Percentiles rank a stretch among this genome's conserved stretches.
phyloP scores from a whole-genome alignment of 2,888 invertebrate species.

The Netelia fuscicornis region DNA sequence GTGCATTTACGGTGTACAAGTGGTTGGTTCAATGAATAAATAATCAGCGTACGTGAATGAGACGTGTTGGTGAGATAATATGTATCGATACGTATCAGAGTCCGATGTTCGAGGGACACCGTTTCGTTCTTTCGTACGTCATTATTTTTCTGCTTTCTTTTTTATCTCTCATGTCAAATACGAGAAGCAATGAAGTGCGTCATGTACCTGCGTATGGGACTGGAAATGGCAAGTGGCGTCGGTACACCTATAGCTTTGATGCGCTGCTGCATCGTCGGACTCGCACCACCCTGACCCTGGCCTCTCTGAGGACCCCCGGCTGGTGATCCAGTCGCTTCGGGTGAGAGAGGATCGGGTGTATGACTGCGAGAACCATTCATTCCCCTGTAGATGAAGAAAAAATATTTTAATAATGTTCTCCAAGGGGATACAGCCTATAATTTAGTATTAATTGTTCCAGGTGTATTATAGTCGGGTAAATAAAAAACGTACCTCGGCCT shows the following conservation, averaged over 20 bases:
- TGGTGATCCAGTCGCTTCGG: slow-evolving; percentile 86
- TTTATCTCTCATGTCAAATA: neutral
- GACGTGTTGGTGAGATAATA: slow-evolving; percentile 34
- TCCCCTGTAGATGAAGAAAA: slow-evolving; percentile 83
- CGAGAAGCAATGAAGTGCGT: slow-evolving; percentile 46
- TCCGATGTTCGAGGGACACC: slow-evolving; percentile 53
- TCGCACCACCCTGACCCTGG: slow-evolving; percentile 86
- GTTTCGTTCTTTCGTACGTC: slow-evolving; percentile 14
- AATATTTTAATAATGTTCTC: neutral
- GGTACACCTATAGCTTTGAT: slow-evolving; percentile 96
- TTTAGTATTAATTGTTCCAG: too few relatives aligned
- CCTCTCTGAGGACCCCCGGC: slow-evolving; percentile 77
- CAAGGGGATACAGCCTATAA: neutral
- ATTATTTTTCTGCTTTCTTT: slow-evolving; percentile 3
- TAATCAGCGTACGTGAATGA: slow-evolving; percentile 63
- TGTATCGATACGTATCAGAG: slow-evolving; percentile 52
- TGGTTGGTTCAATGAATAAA: slow-evolving; percentile 56
- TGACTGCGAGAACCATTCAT: slow-evolving; percentile 88
- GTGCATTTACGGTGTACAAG: slow-evolving; percentile 13
- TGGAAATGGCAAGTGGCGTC: slow-evolving; percentile 94
- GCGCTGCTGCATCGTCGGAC: slow-evolving; percentile 95
- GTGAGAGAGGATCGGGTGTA: slow-evolving; percentile 87
- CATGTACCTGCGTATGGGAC: slow-evolving; percentile 93
- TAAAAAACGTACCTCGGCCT: slow-evolving; percentile 87
- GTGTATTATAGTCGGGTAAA: too few relatives aligned